Evolutionary conservation across 2,888 invertebrate species (phyloP).

Genomic region (Pollenia griseotomentosa): DNA sequence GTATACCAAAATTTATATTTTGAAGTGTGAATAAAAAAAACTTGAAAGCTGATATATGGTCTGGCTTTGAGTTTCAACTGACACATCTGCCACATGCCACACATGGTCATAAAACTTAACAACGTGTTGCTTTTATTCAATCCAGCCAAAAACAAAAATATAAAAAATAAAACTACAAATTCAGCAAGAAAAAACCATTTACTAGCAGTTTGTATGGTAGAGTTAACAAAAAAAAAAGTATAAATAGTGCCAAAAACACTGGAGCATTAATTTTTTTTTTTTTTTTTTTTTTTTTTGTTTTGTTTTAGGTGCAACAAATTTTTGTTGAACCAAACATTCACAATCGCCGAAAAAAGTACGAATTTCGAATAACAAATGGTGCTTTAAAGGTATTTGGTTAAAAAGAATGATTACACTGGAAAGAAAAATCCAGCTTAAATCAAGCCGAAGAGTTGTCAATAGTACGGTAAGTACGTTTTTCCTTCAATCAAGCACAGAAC

Average conservation of each 20-base stretch:
- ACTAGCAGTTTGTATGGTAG: constrained; percentile 55
- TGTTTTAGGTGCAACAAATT: constrained; percentile 9
- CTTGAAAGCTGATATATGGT: constrained; percentile 70
- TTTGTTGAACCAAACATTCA: constrained; percentile 5
- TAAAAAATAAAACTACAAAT: constrained; percentile 36
- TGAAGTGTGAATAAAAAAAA: constrained; percentile 35
- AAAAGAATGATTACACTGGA: too few species aligned
- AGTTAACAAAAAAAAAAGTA: background rate
- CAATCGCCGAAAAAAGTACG: background rate
- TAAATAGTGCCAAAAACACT: constrained; percentile 10
- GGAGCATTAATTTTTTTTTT: constrained; percentile 41
- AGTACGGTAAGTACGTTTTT: too few species aligned
- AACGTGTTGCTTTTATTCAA: constrained; percentile 70
- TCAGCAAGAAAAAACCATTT: constrained; percentile 44
- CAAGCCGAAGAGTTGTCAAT: too few species aligned
- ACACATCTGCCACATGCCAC: constrained; percentile 73
- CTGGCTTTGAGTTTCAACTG: constrained; percentile 71
- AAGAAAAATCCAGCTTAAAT: too few species aligned
- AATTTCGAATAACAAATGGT: background rate
- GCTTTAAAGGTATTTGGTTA: too few species aligned
- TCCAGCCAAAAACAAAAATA: constrained; percentile 27
- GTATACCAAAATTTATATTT: constrained; percentile 20
- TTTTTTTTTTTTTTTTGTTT: constrained; percentile 23
- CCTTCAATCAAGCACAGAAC: too few species aligned
- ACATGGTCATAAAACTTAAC: constrained; percentile 68